Percentiles rank a stretch among this genome's conserved stretches.
These are phyloP conservation scores for Apolygus lucorum DNA, from an alignment of 1,140 invertebrate genomes.

Conservation along the genomic window DNA sequence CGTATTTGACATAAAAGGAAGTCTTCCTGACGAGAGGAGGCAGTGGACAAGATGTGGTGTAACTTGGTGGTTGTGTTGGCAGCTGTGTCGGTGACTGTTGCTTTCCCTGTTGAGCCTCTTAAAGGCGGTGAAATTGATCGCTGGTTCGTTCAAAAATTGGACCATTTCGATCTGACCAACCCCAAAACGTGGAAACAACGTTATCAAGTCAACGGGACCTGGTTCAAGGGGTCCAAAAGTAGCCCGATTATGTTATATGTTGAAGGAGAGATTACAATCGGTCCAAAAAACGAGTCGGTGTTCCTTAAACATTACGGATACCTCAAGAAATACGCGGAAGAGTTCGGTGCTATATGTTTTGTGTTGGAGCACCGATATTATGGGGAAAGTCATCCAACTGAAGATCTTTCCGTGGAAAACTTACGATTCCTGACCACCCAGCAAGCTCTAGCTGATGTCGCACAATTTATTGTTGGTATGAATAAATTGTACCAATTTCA, in stretches of 20 bases:
- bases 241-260: not conserved
- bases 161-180: not conserved
- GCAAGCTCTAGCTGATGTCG: conserved; percentile 66
- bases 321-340: conserved; percentile 54
- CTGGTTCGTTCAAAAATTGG: not conserved
- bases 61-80: not conserved
- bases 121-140: not conserved
- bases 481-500: conserved; percentile 32
- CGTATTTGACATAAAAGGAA: not conserved
- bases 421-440: conserved; percentile 67
- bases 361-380: conserved; percentile 86
- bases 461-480: conserved; percentile 41
- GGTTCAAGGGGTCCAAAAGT: not conserved
- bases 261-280: not conserved
- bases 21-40: not conserved
- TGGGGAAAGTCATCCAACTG: conserved; percentile 72
- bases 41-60: not conserved
- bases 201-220: not conserved
- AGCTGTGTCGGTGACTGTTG: not conserved
- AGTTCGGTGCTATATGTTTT: conserved; percentile 70
- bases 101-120: not conserved
- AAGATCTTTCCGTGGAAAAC: conserved; percentile 62
- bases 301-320: no score
- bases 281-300: not conserved
- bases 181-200: not conserved